Conservation (phyloP, 2,113 vertebrate species). For the cattle (Bos taurus) region DNA sequence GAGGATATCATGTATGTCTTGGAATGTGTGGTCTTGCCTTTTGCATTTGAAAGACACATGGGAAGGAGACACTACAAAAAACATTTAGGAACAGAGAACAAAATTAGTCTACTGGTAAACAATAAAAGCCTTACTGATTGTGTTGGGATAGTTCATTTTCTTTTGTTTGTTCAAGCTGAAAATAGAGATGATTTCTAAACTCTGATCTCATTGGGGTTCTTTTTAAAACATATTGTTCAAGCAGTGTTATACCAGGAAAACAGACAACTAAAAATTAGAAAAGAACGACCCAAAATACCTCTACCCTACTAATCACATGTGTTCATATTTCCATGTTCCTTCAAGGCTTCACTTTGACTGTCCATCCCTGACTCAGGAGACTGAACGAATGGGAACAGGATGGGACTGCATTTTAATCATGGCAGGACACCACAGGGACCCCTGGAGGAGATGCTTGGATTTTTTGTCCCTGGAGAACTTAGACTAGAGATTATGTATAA, state of each 20-base stretch:
- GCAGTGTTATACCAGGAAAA: not conserved
- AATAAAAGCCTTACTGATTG: not conserved
- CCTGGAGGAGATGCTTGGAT: not conserved
- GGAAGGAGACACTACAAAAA: not conserved
- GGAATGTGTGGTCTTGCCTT: not conserved
- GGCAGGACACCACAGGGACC: not conserved
- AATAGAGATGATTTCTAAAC: not conserved
- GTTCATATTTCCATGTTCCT: not conserved
- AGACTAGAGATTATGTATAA: not conserved
- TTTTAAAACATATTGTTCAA: not conserved
- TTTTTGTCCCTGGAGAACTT: not conserved
- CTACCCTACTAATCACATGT: not conserved
- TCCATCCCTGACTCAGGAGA: not conserved
- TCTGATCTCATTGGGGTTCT: not conserved
- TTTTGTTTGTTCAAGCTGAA: slow-evolving; percentile 3
- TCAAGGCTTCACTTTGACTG: not conserved
- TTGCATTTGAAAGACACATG: not conserved
- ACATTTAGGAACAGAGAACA: not conserved
- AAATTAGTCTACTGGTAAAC: not conserved
- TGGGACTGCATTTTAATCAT: not conserved
- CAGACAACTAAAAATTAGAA: not conserved
- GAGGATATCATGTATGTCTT: not conserved
- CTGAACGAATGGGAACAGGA: not conserved
- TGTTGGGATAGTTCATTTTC: not conserved
- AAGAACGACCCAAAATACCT: not conserved